Evolutionary conservation across 2,797 vertebrate species (phyloP).

Genomic region (Tapera naevia): DNA sequence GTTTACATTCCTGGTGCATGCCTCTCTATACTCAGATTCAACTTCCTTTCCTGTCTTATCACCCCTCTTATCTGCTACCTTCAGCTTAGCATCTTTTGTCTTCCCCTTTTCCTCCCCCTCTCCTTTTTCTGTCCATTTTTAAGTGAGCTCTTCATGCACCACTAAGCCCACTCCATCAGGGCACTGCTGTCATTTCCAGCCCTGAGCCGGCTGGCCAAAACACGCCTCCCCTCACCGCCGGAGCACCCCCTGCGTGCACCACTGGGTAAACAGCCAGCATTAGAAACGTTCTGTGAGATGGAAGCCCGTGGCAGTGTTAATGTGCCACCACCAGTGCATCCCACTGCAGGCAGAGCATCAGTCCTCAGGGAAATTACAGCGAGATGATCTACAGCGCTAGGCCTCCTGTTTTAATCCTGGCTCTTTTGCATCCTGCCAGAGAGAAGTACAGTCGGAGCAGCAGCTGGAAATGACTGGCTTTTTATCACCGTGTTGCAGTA

Average conservation of each 20-base stretch:
- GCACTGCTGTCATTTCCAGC: background rate
- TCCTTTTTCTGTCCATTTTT: background rate
- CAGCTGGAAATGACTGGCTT: background rate
- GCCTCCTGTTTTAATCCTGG: background rate
- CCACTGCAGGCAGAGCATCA: background rate
- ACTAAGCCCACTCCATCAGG: background rate
- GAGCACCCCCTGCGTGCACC: background rate
- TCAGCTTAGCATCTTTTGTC: slow-evolving; percentile 15
- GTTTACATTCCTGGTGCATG: background rate
- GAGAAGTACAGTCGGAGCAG: accelerated
- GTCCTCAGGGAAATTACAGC: slow-evolving; percentile 11
- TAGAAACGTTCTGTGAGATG: background rate
- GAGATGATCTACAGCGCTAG: background rate
- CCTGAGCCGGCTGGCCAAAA: background rate
- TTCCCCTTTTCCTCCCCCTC: background rate
- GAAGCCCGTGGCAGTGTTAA: slow-evolving; percentile 15
- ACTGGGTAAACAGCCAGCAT: background rate
- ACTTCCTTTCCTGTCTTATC: slow-evolving; percentile 1
- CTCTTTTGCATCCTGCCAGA: background rate
- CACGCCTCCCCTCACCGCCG: background rate
- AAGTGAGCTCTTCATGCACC: slow-evolving; percentile 9
- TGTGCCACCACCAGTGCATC: background rate
- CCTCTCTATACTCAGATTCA: background rate
- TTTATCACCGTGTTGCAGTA: background rate
- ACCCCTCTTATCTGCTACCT: slow-evolving; percentile 17